Conservation (phyloP, 2,113 vertebrate genomes). For the Lepus americanus region DNA sequence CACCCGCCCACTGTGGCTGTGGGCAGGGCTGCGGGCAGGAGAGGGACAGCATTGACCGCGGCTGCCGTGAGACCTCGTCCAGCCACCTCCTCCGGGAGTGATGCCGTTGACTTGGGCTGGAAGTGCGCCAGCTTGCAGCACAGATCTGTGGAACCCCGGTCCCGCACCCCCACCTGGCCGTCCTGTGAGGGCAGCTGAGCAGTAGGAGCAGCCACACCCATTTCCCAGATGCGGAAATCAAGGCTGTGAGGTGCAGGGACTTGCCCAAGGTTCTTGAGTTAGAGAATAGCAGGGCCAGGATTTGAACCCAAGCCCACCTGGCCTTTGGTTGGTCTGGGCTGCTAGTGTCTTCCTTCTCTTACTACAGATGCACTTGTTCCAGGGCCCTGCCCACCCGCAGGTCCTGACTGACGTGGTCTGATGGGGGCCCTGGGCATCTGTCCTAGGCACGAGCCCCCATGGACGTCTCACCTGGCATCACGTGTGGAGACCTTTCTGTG, state of each 20-base stretch:
- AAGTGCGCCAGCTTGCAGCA: background rate
- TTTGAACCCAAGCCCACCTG: background rate
- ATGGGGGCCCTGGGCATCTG: background rate
- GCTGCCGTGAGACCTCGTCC: background rate
- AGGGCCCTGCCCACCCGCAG: background rate
- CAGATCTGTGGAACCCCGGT: background rate
- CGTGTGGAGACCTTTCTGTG: background rate
- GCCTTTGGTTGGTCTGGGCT: background rate
- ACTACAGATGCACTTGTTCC: rapidly evolving
- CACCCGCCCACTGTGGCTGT: too few relatives aligned
- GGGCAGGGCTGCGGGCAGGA: background rate
- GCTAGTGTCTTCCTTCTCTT: background rate
- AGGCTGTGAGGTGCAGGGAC: background rate
- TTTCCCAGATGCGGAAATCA: background rate
- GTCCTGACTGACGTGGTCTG: too few relatives aligned
- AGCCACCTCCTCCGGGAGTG: background rate
- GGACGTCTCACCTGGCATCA: background rate
- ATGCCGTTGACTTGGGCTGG: background rate
- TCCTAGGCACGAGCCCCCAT: background rate
- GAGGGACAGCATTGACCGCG: background rate
- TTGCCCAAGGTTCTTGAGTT: background rate
- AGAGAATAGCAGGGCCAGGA: background rate
- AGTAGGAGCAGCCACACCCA: too few relatives aligned
- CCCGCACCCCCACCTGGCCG: background rate
- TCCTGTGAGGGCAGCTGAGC: background rate